These are phyloP conservation scores for Phrixothrix hirtus DNA, from an alignment of 2,888 invertebrate genomes.

Conservation along the genomic window DNA sequence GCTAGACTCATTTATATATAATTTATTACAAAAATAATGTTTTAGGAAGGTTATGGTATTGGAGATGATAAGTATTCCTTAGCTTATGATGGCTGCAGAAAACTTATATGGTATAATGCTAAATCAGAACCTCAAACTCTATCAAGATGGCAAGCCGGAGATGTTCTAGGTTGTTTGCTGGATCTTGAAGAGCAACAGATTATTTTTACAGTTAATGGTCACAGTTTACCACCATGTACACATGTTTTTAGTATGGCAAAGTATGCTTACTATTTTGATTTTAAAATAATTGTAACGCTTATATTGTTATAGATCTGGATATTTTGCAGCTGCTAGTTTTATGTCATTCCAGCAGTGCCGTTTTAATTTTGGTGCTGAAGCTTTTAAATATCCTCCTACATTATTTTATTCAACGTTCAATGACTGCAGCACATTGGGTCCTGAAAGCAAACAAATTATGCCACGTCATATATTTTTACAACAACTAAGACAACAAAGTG, in stretches of 20 bases:
- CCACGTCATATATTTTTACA: constrained; percentile 81
- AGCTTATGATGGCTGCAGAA: constrained; percentile 91
- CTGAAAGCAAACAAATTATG: constrained; percentile 76
- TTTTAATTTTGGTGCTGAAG: constrained; percentile 86
- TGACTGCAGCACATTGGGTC: constrained; percentile 72
- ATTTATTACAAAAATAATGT: constrained; percentile 13
- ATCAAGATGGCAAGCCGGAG: constrained; percentile 80
- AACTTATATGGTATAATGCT: constrained; percentile 88
- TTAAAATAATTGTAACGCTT: background rate
- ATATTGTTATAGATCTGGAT: constrained; percentile 69
- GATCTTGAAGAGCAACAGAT: constrained; percentile 74
- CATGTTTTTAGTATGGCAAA: constrained; percentile 77
- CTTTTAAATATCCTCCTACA: constrained; percentile 78
- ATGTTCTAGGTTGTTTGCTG: constrained; percentile 82
- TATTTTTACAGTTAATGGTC: constrained; percentile 83
- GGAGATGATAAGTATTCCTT: constrained; percentile 89
- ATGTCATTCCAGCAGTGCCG: constrained; percentile 96
- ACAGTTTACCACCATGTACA: constrained; percentile 67
- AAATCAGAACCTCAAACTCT: constrained; percentile 64
- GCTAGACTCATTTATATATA: too few species aligned
- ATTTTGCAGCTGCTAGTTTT: constrained; percentile 93
- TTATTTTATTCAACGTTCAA: constrained; percentile 75
- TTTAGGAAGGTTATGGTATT: constrained; percentile 90
- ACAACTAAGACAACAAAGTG: constrained; percentile 71
- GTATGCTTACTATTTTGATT: constrained; percentile 55